Conservation (phyloP, 2,113 vertebrate genomes). For the Oncorhynchus gorbuscha region DNA sequence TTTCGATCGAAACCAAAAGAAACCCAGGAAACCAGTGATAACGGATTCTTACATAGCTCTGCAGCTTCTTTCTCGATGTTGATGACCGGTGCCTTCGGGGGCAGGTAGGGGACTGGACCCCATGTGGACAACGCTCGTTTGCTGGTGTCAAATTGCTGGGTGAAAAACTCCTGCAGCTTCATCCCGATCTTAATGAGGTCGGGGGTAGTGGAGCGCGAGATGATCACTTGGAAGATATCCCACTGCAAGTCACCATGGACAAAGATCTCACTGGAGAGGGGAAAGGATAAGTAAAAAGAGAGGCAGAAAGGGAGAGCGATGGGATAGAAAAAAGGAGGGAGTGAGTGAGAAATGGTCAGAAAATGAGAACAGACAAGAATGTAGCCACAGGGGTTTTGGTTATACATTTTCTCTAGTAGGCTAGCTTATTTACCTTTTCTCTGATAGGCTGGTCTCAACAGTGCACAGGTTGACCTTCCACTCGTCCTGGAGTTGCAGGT, state of each 20-base stretch:
- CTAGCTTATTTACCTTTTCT: conserved; percentile 84
- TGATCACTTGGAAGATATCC: conserved; percentile 99
- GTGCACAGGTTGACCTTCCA: conserved; percentile 96
- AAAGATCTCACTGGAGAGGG: conserved; percentile 86
- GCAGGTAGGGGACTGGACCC: conserved; percentile 93
- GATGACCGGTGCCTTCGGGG: conserved; percentile 85
- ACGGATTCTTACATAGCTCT: conserved; percentile 82
- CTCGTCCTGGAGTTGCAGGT: conserved; percentile 94
- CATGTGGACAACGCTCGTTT: conserved; percentile 95
- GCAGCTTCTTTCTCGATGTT: conserved; percentile 83
- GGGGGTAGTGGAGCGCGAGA: conserved; percentile 96
- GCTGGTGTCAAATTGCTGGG: conserved; percentile 98
- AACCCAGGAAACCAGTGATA: background rate
- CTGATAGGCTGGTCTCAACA: conserved; percentile 85
- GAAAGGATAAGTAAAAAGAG: background rate
- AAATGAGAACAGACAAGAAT: background rate
- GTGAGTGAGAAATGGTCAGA: background rate
- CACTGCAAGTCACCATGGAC: conserved; percentile 97
- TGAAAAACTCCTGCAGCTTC: conserved; percentile 99
- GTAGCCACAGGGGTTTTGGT: too few species aligned
- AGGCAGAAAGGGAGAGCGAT: background rate
- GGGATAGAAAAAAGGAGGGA: background rate
- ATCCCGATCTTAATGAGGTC: conserved; percentile 99
- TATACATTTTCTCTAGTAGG: background rate
- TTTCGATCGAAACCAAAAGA: too few species aligned